Evolutionary conservation across 2,797 vertebrate genomes (phyloP), one percentile per base, ranked within the genome.

Genomic region (Poeciliopsis infans): DNA sequence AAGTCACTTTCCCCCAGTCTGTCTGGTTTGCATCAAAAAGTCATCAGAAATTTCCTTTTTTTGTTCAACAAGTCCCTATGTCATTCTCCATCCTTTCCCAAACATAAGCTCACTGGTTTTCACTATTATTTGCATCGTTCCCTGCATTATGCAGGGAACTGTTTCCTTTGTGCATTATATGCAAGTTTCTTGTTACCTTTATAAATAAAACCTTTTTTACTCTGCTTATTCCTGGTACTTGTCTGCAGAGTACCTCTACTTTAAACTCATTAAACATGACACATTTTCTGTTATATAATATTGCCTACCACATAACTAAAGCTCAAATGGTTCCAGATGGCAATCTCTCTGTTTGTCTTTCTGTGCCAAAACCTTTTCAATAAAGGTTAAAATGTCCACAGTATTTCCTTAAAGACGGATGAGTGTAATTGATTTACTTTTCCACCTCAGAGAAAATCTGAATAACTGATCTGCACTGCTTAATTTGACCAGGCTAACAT

Each of bases 401-500:
- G 18, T 25, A 11, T 49, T 51, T 47, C 20, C n/a, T 71, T 20
- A 82, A 82, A 78, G 36, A 49, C 4, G 16, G 1, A 70, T 18
- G 18, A 36, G 28, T 31, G 45, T 20, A 12, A 41, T n/a, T 69
- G 28, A 45, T 66, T 69, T 20, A 12, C 18, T n/a, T 49, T 51
- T 36, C 6, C 4, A 6, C 20, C 68, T 55, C 59, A 28, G 64
- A 79, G 15, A 36, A 53, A 69, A 77, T 28, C 36, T 68, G 51
- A 64, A 64, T n/a, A 76, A 76, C 31, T 72, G 43, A 33, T 25
- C 20, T 33, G 5, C 33, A 15, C 46, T 41, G 28, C 28, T 55
- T 71, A 80, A 77, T 53, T 77, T 3, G 4, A 59, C 72, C 20
- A 57, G 10, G 70, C 47, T 77, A 46, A 33, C 69, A 39, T 49